These are phyloP conservation scores for Sinella curviseta DNA, from an alignment of 1,140 invertebrate genomes.

Conservation along the genomic window DNA sequence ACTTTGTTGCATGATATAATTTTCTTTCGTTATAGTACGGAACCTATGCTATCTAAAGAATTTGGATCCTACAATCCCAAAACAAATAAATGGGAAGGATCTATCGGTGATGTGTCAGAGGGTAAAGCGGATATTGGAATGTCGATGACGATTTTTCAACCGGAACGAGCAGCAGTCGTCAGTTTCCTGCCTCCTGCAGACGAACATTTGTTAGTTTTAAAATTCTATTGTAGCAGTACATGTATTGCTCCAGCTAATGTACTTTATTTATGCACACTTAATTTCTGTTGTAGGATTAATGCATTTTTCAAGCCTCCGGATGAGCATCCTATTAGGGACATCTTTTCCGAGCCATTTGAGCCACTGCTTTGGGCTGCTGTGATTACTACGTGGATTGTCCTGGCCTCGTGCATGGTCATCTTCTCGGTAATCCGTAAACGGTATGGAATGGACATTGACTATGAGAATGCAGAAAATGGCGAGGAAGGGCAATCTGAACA, in stretches of 20 bases:
- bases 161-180: conserved; percentile 15
- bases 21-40: background rate
- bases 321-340: conserved; percentile 42
- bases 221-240: no score
- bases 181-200: conserved; percentile 40
- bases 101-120: background rate
- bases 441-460: background rate
- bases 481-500: conserved; percentile 25
- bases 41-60: background rate
- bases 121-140: background rate
- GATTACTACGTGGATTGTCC: conserved; percentile 35
- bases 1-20: no score
- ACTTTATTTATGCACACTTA: background rate
- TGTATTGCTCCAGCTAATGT: background rate
- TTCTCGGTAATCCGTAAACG: conserved; percentile 33
- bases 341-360: conserved; percentile 33
- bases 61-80: background rate
- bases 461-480: background rate
- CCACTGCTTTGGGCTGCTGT: conserved; percentile 41
- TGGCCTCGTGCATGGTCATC: conserved; percentile 36
- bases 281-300: conserved; percentile 36
- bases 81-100: background rate
- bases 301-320: conserved; percentile 40
- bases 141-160: conserved; percentile 4
- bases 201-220: conserved; percentile 38